phyloP scores from a whole-genome alignment of 2,113 vertebrate species.

The Alethe diademata region DNA sequence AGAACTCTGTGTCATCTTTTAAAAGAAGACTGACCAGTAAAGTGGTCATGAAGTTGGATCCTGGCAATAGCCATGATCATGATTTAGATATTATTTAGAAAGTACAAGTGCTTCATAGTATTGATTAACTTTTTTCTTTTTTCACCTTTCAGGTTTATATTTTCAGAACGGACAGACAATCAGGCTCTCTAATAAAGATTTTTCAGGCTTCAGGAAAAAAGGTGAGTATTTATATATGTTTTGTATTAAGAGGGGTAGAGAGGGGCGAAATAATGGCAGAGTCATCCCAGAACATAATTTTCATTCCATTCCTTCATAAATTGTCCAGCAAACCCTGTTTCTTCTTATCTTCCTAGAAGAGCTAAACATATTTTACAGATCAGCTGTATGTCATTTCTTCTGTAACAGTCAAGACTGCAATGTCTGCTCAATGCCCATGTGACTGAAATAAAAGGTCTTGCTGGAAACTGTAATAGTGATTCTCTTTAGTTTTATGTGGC shows the following conservation, averaged over 20 bases:
- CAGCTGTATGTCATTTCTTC: not conserved
- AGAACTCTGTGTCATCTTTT: not conserved
- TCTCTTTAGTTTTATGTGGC: not conserved
- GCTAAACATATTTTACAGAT: not conserved
- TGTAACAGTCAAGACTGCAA: not conserved
- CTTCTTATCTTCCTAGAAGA: not conserved
- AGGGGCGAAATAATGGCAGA: not conserved
- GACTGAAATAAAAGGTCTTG: not conserved
- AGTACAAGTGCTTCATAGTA: not conserved
- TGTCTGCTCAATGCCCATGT: not conserved
- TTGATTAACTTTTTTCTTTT: not conserved
- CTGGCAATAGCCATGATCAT: not conserved
- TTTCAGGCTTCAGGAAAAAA: constrained; percentile 96
- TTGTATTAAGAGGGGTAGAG: not conserved
- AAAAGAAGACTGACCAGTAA: not conserved
- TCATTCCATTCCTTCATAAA: not conserved
- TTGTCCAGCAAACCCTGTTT: not conserved
- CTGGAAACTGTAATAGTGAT: not conserved
- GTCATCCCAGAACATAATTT: not conserved
- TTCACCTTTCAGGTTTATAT: constrained; percentile 86
- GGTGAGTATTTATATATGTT: constrained; percentile 73
- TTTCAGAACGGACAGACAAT: constrained; percentile 89
- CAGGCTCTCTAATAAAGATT: constrained; percentile 85
- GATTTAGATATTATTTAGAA: not conserved
- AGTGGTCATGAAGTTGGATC: not conserved